Evolutionary conservation across 2,113 vertebrate species (phyloP).

Genomic region (Bungarus multicinctus): DNA sequence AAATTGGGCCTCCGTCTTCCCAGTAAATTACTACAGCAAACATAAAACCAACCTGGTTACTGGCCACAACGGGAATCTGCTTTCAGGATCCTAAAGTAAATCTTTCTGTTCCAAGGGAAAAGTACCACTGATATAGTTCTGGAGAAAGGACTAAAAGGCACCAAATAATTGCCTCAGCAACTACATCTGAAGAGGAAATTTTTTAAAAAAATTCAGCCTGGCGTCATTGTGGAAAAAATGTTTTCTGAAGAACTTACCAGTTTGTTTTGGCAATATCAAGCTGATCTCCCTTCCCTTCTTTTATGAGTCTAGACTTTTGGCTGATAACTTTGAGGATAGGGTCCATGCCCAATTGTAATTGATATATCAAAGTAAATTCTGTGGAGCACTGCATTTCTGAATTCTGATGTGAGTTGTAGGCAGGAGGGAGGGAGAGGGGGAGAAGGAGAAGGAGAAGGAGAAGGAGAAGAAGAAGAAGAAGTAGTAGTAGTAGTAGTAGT

Average conservation of each 20-base stretch:
- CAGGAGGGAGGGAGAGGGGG: accelerated
- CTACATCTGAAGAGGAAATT: not conserved
- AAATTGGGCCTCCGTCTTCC: not conserved
- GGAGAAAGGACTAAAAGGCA: not conserved
- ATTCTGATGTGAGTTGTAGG: too few species aligned
- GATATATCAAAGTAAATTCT: not conserved
- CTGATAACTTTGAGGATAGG: not conserved
- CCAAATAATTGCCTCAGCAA: not conserved
- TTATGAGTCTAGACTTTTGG: too few species aligned
- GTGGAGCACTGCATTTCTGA: not conserved
- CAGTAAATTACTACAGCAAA: not conserved
- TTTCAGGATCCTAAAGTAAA: not conserved
- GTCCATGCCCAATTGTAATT: too few species aligned
- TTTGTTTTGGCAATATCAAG: not conserved
- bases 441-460: accelerated
- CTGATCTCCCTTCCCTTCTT: not conserved
- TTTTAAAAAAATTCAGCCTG: not conserved
- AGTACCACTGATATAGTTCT: not conserved
- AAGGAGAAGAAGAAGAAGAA: too few species aligned
- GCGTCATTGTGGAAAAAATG: not conserved
- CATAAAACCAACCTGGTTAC: not conserved
- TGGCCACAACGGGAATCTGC: not conserved
- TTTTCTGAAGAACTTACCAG: not conserved
- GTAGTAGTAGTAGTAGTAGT: too few species aligned
- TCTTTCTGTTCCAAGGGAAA: not conserved